Conservation (phyloP, 92 coral and sea anemone genomes). For the Siderastrea siderea region DNA sequence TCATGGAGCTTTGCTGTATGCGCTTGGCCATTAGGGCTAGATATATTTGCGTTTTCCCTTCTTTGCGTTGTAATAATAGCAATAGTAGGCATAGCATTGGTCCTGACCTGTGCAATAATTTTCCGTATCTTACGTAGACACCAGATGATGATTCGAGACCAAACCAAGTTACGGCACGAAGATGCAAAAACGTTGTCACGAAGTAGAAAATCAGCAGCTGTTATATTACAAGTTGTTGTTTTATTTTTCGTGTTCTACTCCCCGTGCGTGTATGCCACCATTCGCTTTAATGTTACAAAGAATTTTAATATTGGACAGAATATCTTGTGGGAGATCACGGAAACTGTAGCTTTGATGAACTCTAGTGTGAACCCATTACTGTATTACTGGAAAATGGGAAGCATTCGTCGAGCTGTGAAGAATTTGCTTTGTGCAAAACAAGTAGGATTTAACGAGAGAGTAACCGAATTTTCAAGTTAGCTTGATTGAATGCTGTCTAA, state of each 20-base stretch:
- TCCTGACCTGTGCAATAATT: no score
- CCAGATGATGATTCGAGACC: no score
- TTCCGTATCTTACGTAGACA: no score
- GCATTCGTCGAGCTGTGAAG: background rate
- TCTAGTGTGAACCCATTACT: constrained; percentile 18
- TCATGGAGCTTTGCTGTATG: no score
- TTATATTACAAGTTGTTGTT: constrained; percentile 1
- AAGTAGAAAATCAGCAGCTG: background rate
- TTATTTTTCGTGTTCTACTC: constrained; percentile 18
- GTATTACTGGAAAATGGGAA: constrained; percentile 39
- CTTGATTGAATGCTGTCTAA: background rate
- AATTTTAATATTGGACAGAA: no score
- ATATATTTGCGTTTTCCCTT: no score
- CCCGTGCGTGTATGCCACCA: no score
- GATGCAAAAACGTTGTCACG: background rate
- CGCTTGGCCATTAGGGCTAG: no score
- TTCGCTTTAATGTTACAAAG: no score
- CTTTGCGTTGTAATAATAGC: background rate
- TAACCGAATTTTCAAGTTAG: background rate
- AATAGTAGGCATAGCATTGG: background rate
- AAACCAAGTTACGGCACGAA: background rate
- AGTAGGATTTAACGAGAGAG: background rate
- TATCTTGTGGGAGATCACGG: no score
- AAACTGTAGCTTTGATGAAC: background rate
- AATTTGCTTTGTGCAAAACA: background rate